Evolutionary conservation across 2,888 invertebrate genomes (phyloP), one percentile per base, ranked within the genome.

Genomic region (Megamerina dolium): DNA sequence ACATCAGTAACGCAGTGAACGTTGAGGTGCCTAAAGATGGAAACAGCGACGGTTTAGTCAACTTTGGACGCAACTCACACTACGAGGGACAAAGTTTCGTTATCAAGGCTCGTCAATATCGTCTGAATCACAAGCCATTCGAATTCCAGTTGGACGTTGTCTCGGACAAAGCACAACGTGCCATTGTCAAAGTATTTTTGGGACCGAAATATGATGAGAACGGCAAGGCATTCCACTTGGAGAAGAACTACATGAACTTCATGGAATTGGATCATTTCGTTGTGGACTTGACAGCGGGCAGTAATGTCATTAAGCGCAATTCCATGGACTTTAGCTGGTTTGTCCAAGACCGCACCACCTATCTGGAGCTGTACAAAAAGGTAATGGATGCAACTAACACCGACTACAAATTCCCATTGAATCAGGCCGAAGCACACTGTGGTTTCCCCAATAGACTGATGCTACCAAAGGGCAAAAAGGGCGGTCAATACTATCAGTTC

Each of bases 191-290:
- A 55, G 70, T 85, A 1, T 85, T 79, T 75, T 70, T 85, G 51
- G 85, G 83, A 60, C 85, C 85, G 1, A 83, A 84, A 63, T 75
- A 76, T 57, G 81, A 84, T 58, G 65, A 77, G 45, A 60, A 76
- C 29, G 77, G 77, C 34, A 75, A 75, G 31, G 61, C 75, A 19
- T 56, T 64, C 4, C 76, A 79, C 53, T 73, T 83, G 56, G 77
- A 79, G 58, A 60, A 64, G 2, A 80, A 80, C 71, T 77, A 81
- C 37, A 61, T 77, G 41, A 77, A 80, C 68, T 83, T 83, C 64
- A 78, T 82, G 17, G 80, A 84, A 61, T 63, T 85, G 35, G 82
- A 82, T 60, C 74, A 77, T 42, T 82, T 83, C 74, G 57, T 77
- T n/a, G 77, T 77, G 60, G 77, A 79, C 53, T 68, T 87, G 48